phyloP scores from a whole-genome alignment of 2,113 vertebrate species.

The Eudyptes chrysolophus region DNA sequence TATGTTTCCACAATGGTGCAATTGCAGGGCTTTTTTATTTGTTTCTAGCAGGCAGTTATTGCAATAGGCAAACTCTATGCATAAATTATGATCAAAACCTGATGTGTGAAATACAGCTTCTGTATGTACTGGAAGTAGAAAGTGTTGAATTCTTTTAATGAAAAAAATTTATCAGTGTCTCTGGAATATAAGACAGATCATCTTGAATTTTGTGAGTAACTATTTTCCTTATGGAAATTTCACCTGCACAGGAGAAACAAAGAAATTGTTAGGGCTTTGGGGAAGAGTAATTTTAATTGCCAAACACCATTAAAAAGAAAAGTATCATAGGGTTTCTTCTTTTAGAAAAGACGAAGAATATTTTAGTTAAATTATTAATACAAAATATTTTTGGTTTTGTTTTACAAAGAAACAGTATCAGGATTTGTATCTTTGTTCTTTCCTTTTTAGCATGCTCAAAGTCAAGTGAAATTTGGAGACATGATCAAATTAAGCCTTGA shows the following conservation, averaged over 20 bases:
- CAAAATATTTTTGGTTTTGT: constrained; percentile 1
- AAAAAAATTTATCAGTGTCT: background rate
- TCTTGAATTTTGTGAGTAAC: constrained; percentile 12
- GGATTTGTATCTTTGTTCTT: constrained; percentile 9
- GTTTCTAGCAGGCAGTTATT: background rate
- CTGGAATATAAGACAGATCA: background rate
- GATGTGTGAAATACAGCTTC: background rate
- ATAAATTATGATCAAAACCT: background rate
- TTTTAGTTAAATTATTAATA: constrained; percentile 33
- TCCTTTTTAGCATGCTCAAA: background rate
- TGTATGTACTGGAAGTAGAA: background rate
- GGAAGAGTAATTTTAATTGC: background rate
- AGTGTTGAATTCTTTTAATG: constrained; percentile 22
- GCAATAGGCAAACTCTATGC: background rate
- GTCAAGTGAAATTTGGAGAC: constrained; percentile 14
- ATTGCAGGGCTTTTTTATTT: background rate
- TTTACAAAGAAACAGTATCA: background rate
- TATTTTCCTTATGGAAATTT: background rate
- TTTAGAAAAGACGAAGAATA: background rate
- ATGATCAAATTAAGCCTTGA: background rate
- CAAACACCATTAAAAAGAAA: background rate
- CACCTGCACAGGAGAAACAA: background rate
- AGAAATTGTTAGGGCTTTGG: background rate
- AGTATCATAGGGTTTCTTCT: background rate
- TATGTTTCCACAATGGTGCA: background rate